phyloP scores from a whole-genome alignment of 30 jellyfish, hydroid and myxozoan species.

The Chrysaora quinquecirrha region DNA sequence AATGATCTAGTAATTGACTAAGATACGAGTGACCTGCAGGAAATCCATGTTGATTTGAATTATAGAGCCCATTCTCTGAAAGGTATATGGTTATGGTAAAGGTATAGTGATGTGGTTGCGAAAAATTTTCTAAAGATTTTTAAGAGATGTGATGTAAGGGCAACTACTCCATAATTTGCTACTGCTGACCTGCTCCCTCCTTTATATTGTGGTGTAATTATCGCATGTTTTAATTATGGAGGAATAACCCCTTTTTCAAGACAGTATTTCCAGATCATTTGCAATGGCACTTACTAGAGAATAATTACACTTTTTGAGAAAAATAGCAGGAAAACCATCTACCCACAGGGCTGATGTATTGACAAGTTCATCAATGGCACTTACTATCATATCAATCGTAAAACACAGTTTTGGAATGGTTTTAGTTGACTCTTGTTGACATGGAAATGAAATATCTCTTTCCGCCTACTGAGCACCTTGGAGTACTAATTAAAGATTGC shows the following conservation, averaged over 20 bases:
- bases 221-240: not conserved
- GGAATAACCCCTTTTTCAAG: not conserved
- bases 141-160: conserved; percentile 39
- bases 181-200: conserved; percentile 24
- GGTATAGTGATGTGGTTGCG: not conserved
- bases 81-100: no score
- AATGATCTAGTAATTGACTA: conserved; percentile 5
- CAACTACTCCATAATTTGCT: conserved; percentile 18
- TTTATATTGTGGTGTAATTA: conserved; percentile 16
- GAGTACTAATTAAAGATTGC: conserved; percentile 8
- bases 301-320: not conserved
- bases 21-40: conserved; percentile 14
- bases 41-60: conserved; percentile 27
- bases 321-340: conserved; percentile 17
- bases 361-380: conserved; percentile 10
- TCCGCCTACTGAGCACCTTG: conserved; percentile 17
- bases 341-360: not conserved
- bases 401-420: conserved; percentile 6
- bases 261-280: conserved; percentile 5
- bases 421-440: conserved; percentile 12
- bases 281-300: not conserved
- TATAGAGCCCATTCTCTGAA: conserved; percentile 4
- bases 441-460: not conserved
- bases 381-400: conserved; percentile 8
- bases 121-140: conserved; percentile 21